These are phyloP conservation scores for Galeruca laticollis DNA, from an alignment of 2,888 invertebrate species.

Conservation along the genomic window DNA sequence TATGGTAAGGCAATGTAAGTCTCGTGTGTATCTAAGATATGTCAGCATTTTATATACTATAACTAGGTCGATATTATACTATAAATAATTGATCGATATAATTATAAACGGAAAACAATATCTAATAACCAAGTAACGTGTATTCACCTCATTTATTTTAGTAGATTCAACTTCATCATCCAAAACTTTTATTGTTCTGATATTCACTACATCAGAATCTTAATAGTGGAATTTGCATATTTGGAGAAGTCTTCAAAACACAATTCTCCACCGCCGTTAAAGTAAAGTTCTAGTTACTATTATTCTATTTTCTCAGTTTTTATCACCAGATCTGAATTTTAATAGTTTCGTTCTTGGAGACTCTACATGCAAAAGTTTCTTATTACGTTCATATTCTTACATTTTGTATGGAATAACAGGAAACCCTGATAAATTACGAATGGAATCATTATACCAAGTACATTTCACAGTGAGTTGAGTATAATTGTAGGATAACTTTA, in stretches of 20 bases:
- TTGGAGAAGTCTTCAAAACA: slow-evolving; percentile 5
- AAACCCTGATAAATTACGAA: too few species aligned
- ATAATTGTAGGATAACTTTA: too few species aligned
- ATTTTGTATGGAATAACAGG: background rate
- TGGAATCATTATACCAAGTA: too few species aligned
- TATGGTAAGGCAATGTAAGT: too few species aligned
- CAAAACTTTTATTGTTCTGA: slow-evolving; percentile 1
- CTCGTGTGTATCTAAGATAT: too few species aligned
- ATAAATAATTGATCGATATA: too few species aligned
- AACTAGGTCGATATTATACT: too few species aligned
- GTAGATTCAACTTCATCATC: background rate
- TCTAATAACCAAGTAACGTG: too few species aligned
- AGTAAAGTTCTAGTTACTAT: slow-evolving; percentile 7
- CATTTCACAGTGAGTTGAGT: too few species aligned
- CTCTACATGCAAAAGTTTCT: background rate
- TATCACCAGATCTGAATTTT: slow-evolving; percentile 21
- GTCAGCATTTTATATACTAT: too few species aligned
- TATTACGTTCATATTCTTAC: background rate
- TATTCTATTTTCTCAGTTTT: slow-evolving; percentile 19
- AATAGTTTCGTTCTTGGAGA: background rate
- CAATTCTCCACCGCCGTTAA: slow-evolving; percentile 9
- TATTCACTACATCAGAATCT: background rate
- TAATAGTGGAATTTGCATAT: slow-evolving; percentile 15
- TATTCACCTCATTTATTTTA: too few species aligned
- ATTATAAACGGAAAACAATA: too few species aligned